A percentile compares a stretch with the other conserved stretches of the same genome.
Evolutionary conservation across 2,888 invertebrate genomes (phyloP).

Genomic region (Frankliniella intonsa): DNA sequence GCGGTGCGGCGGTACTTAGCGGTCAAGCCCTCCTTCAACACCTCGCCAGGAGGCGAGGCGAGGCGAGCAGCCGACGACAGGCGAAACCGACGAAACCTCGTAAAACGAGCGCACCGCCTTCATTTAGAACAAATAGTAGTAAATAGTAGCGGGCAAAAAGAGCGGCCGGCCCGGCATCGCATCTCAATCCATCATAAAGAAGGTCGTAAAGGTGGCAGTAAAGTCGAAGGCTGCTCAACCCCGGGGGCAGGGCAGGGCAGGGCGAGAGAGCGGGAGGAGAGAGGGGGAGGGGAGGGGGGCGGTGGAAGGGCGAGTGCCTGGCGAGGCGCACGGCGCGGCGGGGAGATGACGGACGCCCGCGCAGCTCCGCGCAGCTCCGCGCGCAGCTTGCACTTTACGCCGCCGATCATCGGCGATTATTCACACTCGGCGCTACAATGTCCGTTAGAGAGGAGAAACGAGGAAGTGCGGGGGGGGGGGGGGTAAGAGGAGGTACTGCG

Average conservation of each 20-base stretch:
- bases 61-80: background rate
- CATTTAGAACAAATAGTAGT: slow-evolving; percentile 25
- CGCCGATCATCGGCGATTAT: no score
- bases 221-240: background rate
- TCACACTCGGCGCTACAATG: no score
- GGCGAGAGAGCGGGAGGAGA: background rate
- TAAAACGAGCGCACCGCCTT: background rate
- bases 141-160: background rate
- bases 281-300: background rate
- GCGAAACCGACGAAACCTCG: background rate
- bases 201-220: slow-evolving; percentile 14
- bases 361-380: no score
- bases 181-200: slow-evolving; percentile 22
- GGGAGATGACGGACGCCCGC: no score
- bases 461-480: no score
- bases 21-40: no score
- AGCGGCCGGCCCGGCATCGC: background rate
- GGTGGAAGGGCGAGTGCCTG: background rate
- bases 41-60: no score
- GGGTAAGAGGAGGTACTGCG: no score
- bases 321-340: no score
- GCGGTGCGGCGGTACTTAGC: background rate
- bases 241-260: background rate
- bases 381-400: no score
- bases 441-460: no score